phyloP scores from a whole-genome alignment of 2,888 invertebrate genomes.

The Adela reaumurella region DNA sequence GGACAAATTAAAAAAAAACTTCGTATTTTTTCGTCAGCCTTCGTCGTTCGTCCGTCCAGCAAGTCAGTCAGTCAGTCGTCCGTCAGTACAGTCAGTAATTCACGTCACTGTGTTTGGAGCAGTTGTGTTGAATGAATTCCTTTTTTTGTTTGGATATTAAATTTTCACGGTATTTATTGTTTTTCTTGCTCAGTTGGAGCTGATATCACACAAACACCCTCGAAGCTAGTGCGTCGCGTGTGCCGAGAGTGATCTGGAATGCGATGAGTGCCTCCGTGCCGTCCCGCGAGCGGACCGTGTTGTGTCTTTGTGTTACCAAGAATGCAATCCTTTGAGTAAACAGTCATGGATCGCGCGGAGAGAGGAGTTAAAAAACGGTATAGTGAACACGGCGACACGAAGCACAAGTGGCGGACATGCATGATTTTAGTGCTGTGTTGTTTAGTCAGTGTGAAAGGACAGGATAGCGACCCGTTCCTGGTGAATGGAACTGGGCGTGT shows the following conservation, averaged over 20 bases:
- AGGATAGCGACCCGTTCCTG: constrained; percentile 33
- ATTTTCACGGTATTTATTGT: neutral
- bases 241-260: neutral
- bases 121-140: no score
- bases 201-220: neutral
- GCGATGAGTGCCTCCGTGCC: neutral
- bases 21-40: no score
- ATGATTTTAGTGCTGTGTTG: constrained; percentile 15
- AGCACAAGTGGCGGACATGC: constrained; percentile 51
- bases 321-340: neutral
- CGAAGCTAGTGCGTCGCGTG: neutral
- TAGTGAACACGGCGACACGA: constrained; percentile 51
- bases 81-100: neutral
- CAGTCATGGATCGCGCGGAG: constrained; percentile 15
- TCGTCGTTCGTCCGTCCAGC: no score
- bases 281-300: neutral
- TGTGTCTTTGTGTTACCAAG: neutral
- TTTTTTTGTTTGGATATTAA: no score
- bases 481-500: constrained; percentile 37
- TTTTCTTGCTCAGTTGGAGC: neutral
- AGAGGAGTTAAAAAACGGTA: constrained; percentile 49
- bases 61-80: neutral
- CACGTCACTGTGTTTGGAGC: no score
- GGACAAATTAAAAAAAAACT: no score
- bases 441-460: neutral